Percentiles rank a stretch among this genome's conserved stretches.
Conservation (phyloP, 2,888 invertebrate species). For the Anthophora plumipes region DNA sequence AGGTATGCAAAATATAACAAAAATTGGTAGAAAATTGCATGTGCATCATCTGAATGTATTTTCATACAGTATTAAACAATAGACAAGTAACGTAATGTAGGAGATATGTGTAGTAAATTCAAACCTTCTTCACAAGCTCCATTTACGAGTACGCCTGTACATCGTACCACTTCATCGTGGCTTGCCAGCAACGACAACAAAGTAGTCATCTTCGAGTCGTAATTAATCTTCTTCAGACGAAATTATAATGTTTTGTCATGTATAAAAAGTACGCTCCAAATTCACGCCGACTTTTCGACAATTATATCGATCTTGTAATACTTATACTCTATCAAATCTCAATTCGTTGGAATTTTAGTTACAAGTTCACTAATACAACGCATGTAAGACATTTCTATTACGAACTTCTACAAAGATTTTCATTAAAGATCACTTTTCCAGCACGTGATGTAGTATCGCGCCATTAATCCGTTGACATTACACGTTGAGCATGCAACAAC, state of each 20-base stretch:
- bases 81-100: not conserved
- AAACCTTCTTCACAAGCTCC: slow-evolving; percentile 90
- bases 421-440: not conserved
- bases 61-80: too few relatives aligned
- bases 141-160: slow-evolving; percentile 88
- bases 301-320: not conserved
- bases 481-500: slow-evolving; percentile 39
- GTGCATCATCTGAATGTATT: not conserved
- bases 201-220: slow-evolving; percentile 75
- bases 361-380: not conserved
- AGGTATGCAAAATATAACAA: not conserved
- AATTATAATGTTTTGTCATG: slow-evolving; percentile 14
- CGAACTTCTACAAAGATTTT: not conserved
- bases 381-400: slow-evolving; percentile 28
- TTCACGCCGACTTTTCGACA: not conserved
- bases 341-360: not conserved
- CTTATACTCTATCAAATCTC: slow-evolving; percentile 7
- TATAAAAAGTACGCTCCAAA: slow-evolving; percentile 15
- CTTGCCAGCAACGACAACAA: slow-evolving; percentile 88
- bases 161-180: slow-evolving; percentile 90
- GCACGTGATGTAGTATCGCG: slow-evolving; percentile 10
- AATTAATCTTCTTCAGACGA: not conserved
- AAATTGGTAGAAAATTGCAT: not conserved
- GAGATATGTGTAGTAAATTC: slow-evolving; percentile 64
- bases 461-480: slow-evolving; percentile 52